Evolutionary conservation across 2,113 vertebrate species (phyloP).

Genomic region (Brachypteracias leptosomus): DNA sequence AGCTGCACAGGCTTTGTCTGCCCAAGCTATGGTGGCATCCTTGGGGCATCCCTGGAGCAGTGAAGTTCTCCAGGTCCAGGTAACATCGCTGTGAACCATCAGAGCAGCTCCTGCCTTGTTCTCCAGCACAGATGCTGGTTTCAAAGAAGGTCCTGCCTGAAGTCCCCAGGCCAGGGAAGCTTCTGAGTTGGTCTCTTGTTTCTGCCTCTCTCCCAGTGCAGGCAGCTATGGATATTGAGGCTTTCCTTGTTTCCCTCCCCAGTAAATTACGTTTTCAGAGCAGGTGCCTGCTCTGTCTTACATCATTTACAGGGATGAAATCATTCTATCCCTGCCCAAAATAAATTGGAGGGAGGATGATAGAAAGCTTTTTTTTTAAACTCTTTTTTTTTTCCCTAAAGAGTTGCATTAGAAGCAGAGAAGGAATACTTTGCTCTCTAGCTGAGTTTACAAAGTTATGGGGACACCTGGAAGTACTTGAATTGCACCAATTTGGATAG

Average conservation of each 20-base stretch:
- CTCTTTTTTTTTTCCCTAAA: too few species aligned
- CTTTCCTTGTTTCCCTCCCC: background rate
- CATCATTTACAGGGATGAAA: background rate
- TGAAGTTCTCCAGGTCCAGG: background rate
- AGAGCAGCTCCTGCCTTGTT: background rate
- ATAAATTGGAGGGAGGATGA: background rate
- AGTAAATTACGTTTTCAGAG: background rate
- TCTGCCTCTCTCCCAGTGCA: background rate
- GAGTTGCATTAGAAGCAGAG: background rate
- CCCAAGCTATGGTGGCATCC: background rate
- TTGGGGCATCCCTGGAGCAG: background rate
- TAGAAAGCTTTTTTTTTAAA: background rate
- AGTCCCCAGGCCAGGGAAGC: background rate
- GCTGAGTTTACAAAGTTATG: background rate
- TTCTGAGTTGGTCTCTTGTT: background rate
- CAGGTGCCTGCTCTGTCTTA: background rate
- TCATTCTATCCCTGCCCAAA: background rate
- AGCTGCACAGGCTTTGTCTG: background rate
- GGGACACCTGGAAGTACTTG: background rate
- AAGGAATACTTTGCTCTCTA: background rate
- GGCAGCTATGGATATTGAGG: background rate
- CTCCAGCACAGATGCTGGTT: background rate
- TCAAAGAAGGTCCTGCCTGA: background rate
- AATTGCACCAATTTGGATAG: background rate
- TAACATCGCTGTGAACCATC: background rate